Percentiles rank a stretch among this genome's conserved stretches.
phyloP scores from a whole-genome alignment of 2,888 invertebrate genomes.

The Spatulosminthurus flaviceps region DNA sequence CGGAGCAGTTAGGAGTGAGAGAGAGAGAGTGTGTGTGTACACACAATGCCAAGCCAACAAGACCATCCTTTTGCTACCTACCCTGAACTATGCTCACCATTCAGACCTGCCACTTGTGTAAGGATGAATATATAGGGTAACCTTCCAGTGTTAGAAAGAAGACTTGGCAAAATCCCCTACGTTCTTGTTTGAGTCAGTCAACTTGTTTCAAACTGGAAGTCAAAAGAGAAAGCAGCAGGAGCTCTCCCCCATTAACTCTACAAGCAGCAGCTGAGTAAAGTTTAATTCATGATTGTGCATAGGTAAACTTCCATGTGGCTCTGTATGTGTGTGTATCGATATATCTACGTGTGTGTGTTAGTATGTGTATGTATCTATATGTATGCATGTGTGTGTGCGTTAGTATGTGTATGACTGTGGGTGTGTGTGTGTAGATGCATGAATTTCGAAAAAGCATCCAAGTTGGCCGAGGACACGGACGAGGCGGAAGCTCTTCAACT shows the following conservation, averaged over 20 bases:
- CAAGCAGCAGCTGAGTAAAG: constrained; percentile 43
- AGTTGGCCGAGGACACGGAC: constrained; percentile 13
- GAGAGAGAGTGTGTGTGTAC: no score
- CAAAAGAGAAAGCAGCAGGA: constrained; percentile 26
- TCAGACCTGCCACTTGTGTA: neutral
- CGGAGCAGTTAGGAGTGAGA: neutral
- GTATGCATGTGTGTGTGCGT: no score
- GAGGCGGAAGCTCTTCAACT: constrained; percentile 2
- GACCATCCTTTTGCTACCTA: neutral
- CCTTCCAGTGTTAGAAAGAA: neutral
- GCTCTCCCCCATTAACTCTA: constrained; percentile 18
- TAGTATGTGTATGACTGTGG: no score
- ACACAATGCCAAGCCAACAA: constrained; percentile 7
- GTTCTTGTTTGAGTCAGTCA: constrained; percentile 7
- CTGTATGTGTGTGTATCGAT: no score
- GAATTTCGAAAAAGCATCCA: neutral
- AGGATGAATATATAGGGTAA: neutral
- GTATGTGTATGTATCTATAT: neutral
- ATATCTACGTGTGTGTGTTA: no score
- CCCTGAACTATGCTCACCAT: neutral
- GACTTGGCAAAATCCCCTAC: constrained; percentile 11
- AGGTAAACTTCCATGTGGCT: constrained; percentile 3
- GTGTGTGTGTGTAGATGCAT: neutral
- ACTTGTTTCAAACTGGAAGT: neutral
- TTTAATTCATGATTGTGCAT: constrained; percentile 50